Percentiles rank a stretch among this genome's conserved stretches.
These are phyloP conservation scores for Nautilus pompilius DNA, from an alignment of 1,140 invertebrate genomes.

Conservation along the genomic window DNA sequence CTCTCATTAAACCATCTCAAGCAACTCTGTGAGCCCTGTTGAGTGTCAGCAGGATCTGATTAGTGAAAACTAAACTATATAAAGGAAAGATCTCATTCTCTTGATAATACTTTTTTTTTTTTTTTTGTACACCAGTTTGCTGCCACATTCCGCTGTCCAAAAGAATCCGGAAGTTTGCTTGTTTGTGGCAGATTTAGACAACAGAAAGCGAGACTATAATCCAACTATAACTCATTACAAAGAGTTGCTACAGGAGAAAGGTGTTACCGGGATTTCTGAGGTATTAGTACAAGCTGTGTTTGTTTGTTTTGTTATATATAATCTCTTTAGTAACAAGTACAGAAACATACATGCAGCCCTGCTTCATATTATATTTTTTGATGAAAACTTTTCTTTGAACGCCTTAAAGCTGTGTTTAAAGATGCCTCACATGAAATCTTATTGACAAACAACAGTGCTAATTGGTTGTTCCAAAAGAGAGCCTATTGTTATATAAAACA, in stretches of 20 bases:
- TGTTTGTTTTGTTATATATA: neutral
- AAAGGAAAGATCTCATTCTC: neutral
- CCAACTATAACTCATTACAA: conserved; percentile 38
- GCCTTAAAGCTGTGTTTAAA: neutral
- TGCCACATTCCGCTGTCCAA: conserved; percentile 25
- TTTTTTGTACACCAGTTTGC: conserved; percentile 21
- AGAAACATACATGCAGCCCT: neutral
- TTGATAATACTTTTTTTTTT: neutral
- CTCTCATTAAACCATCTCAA: neutral
- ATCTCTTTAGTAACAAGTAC: too few species aligned
- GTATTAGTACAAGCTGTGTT: conserved; percentile 13
- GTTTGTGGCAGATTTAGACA: conserved; percentile 52
- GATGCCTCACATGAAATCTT: neutral
- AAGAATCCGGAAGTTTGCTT: conserved; percentile 40
- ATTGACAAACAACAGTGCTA: neutral
- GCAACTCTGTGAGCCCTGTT: neutral
- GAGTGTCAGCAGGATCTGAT: neutral
- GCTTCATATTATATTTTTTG: neutral
- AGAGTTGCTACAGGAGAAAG: conserved; percentile 32
- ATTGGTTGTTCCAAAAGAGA: too few species aligned
- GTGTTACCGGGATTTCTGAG: conserved; percentile 28
- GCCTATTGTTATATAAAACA: too few species aligned
- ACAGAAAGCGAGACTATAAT: conserved; percentile 43
- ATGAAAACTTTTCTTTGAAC: neutral
- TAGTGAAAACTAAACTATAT: too few species aligned